Evolutionary conservation across 2,113 vertebrate species (phyloP), one percentile per base, ranked within the genome.

Genomic region (Diadophis punctatus): DNA sequence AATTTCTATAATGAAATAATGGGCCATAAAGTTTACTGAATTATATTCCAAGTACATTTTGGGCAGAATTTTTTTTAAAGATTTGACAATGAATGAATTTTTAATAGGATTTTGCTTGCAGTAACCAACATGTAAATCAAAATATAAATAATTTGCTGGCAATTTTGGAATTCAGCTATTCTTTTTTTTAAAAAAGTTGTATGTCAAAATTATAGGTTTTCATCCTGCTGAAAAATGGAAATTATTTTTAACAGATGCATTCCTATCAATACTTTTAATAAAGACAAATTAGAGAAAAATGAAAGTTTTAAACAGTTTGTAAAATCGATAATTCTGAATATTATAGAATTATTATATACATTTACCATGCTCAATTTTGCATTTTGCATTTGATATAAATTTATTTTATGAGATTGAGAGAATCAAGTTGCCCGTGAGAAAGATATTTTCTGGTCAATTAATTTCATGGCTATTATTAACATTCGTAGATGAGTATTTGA

Each of bases 261-360:
- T 43, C 80, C 80, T 46, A 85, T 23, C 20, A 85, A 46, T 85
- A 22, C 30, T 68, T 68, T 68, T 68, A 68, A 68, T 68, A 68
- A 68, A 34, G 30, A 68, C 12, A 53, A 51, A 10, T 53, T 94
- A 48, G 2, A 86, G 48, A 87, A 30, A 51, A 52, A 8, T 91
- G 56, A 34, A 46, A 92, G 12, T n/a, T 91, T 93, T 87, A 46
- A 90, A 74, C 89, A 89, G 88, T 89, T 46, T 94, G 48, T 90
- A 86, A 95, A 90, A 90, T 48, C 5, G 88, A 63, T 93, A 46
- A 87, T 93, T 95, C 30, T 95, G 90, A n/a, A 89, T 87, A 48
- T 8, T 43, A 1, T 27, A 48, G 1, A 46, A 90, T 34, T 74
- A 34, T 52, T 74, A n/a, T 90, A 18, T 90, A 30, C 23, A 8